phyloP scores from a whole-genome alignment of 2,888 invertebrate species.

The Synergus laeviventris region DNA sequence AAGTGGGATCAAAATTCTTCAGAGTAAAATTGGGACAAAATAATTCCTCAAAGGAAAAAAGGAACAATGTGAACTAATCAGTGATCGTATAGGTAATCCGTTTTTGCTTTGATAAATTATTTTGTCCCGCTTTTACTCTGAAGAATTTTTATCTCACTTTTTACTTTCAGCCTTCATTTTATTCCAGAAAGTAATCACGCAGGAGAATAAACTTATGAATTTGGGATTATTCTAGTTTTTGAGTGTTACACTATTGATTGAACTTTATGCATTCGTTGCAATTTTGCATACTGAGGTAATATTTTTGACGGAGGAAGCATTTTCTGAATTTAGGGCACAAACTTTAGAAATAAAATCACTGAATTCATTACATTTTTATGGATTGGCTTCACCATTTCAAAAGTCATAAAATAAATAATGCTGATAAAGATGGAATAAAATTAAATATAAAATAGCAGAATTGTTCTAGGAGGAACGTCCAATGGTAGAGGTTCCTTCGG shows the following conservation, averaged over 20 bases:
- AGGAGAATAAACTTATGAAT: not conserved
- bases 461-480: not conserved
- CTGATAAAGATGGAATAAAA: not conserved
- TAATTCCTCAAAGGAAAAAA: too few species aligned
- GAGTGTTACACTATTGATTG: not conserved
- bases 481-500: too few species aligned
- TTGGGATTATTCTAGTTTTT: not conserved
- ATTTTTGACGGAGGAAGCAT: not conserved
- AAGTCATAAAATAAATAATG: not conserved
- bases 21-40: not conserved
- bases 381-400: not conserved
- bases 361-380: not conserved
- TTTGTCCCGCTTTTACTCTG: too few species aligned
- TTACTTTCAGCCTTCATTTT: too few species aligned
- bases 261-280: not conserved
- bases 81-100: too few species aligned
- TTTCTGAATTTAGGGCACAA: not conserved
- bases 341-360: constrained; percentile 4
- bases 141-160: too few species aligned
- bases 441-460: not conserved
- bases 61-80: too few species aligned
- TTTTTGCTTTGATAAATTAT: too few species aligned
- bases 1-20: too few species aligned
- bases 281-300: not conserved
- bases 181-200: not conserved